Percentiles rank a stretch among this genome's conserved stretches.
These are phyloP conservation scores for Eupithecia pulchellata DNA, from an alignment of 2,888 invertebrate genomes.

Conservation along the genomic window DNA sequence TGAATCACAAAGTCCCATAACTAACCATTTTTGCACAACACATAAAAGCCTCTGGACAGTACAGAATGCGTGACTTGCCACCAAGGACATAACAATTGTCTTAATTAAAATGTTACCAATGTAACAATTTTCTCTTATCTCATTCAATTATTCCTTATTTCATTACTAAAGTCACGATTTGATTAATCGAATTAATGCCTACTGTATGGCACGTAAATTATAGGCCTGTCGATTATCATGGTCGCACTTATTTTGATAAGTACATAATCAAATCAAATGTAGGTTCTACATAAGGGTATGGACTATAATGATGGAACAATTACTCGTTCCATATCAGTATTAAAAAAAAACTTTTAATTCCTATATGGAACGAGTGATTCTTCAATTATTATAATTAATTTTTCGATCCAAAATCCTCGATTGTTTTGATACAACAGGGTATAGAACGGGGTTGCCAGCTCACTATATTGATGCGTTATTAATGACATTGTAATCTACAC, in stretches of 20 bases:
- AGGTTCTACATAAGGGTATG: background rate
- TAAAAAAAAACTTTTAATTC: background rate
- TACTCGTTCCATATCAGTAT: background rate
- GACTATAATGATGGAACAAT: background rate
- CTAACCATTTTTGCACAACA: background rate
- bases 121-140: constrained; percentile 72
- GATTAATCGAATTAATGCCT: constrained; percentile 54
- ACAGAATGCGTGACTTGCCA: constrained; percentile 54
- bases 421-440: background rate
- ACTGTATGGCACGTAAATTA: constrained; percentile 65
- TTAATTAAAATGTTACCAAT: constrained; percentile 52
- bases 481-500: constrained; percentile 24
- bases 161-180: constrained; percentile 75
- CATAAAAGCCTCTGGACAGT: constrained; percentile 19
- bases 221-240: constrained; percentile 36
- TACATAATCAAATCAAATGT: background rate
- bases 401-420: background rate
- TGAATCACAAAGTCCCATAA: background rate
- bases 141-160: constrained; percentile 79
- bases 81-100: constrained; percentile 69
- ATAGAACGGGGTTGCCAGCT: background rate
- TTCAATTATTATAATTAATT: background rate
- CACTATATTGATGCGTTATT: background rate
- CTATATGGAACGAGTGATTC: too few relatives aligned
- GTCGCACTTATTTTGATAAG: constrained; percentile 17